Percentiles rank a stretch among this genome's conserved stretches.
These are phyloP conservation scores for Caloenas nicobarica DNA, from an alignment of 2,113 vertebrate species.

Conservation along the genomic window DNA sequence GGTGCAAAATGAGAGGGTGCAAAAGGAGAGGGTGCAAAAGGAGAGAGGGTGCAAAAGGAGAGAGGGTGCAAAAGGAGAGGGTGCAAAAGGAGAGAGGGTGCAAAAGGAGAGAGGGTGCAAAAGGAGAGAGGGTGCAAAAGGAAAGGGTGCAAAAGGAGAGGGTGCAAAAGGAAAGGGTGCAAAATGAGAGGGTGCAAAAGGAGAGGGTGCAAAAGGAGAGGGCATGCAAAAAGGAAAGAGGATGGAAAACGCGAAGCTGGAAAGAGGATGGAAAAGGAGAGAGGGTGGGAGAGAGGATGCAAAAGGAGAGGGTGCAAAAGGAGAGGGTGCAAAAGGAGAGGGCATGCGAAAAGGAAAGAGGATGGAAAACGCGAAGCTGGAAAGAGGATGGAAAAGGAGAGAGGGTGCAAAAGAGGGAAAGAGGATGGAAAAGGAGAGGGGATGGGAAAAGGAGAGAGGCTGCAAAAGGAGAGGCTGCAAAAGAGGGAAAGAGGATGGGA, in stretches of 20 bases:
- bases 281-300: too few relatives aligned
- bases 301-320: background rate
- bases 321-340: background rate
- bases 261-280: background rate
- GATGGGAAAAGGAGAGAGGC: constrained; percentile 59
- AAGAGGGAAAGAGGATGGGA: background rate
- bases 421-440: background rate
- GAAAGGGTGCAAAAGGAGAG: background rate
- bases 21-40: too few relatives aligned
- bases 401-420: too few relatives aligned
- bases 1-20: background rate
- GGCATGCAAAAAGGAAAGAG: too few relatives aligned
- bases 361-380: too few relatives aligned
- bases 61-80: background rate
- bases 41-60: too few relatives aligned
- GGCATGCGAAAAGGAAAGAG: too few relatives aligned
- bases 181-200: too few relatives aligned
- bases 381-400: too few relatives aligned
- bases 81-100: constrained; percentile 63
- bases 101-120: constrained; percentile 33
- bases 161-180: too few relatives aligned
- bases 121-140: background rate
- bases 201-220: too few relatives aligned
- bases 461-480: constrained; percentile 51
- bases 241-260: too few relatives aligned